Base-by-base conservation (phyloP, 64 coral and sea anemone genomes). In the Acropora yongei region DNA sequence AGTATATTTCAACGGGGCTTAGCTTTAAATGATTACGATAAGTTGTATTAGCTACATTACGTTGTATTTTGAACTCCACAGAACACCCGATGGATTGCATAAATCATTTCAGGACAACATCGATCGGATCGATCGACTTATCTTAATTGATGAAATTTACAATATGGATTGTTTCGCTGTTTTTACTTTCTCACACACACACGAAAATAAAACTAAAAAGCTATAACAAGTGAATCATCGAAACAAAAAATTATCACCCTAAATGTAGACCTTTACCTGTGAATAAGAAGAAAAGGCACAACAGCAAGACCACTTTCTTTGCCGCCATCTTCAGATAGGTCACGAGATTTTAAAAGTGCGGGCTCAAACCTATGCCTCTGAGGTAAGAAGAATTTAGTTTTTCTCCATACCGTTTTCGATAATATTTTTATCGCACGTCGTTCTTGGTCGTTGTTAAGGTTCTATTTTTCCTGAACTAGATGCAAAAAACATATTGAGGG, bases 301-400 rank as follows among this genome's bases (percentile, higher is more conserved):
- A 71, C 63, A 44, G 48, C 0, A 71, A n/a, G 13, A 85, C 17
- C 44, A 66, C 46, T 17, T 13, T 17, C 58, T 49, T 66, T 3
- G n/a, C 65, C 82, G 82, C 82, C 82, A 85, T 85, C 44, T 71
- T 85, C 63, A 42, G 41, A 69, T 71, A 61, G 44, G 82, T 85
- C 82, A 85, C 82, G 82, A 85, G 82, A 85, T 85, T 3, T 2
- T 3, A 30, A 40, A 19, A 71, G 1, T 71, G 82, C 82, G 82
- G 82, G 82, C 82, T 85, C 82, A 85, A 71, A 68, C 4, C 61
- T 7, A 18, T 1, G 46, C 39, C 6, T 13, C 3, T 4, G 1
- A 19, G 9, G 43, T 84, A 47, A 41, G n/a, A 6, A 48, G 82
- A 72, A 85, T 71, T 85, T 69, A n/a, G 16, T 78, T 49, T 63